These are phyloP conservation scores for Periparus ater DNA, from an alignment of 2,797 vertebrate species.

Conservation along the genomic window DNA sequence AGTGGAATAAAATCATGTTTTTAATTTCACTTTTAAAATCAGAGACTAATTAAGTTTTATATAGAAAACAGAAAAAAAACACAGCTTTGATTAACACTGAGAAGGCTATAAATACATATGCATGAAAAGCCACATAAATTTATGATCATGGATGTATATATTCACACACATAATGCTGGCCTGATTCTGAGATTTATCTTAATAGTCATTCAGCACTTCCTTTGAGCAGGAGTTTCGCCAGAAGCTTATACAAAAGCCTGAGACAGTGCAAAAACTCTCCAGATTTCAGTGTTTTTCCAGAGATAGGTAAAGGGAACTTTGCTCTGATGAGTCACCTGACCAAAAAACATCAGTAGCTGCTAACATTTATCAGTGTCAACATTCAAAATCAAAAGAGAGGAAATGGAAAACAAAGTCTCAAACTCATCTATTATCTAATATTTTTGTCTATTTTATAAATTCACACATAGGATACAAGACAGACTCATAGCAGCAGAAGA, in stretches of 20 bases:
- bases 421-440: not conserved
- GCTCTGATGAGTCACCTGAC: not conserved
- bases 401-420: not conserved
- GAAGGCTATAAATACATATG: not conserved
- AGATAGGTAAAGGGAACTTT: not conserved
- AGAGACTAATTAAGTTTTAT: not conserved
- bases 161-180: not conserved
- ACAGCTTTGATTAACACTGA: not conserved
- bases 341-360: not conserved
- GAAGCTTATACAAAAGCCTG: not conserved
- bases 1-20: not conserved
- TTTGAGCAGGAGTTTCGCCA: not conserved
- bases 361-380: not conserved
- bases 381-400: not conserved
- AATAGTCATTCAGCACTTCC: not conserved
- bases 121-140: not conserved
- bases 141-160: not conserved
- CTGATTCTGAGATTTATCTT: not conserved
- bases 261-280: not conserved
- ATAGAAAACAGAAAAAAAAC: not conserved
- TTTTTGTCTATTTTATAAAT: not conserved
- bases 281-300: not conserved
- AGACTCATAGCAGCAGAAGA: not conserved
- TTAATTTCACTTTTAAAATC: not conserved
- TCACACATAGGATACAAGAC: not conserved